Percentiles rank a stretch among this genome's conserved stretches.
These are phyloP conservation scores for Pseudomyrmex flavicornis DNA, from an alignment of 1,140 invertebrate species.

Conservation along the genomic window DNA sequence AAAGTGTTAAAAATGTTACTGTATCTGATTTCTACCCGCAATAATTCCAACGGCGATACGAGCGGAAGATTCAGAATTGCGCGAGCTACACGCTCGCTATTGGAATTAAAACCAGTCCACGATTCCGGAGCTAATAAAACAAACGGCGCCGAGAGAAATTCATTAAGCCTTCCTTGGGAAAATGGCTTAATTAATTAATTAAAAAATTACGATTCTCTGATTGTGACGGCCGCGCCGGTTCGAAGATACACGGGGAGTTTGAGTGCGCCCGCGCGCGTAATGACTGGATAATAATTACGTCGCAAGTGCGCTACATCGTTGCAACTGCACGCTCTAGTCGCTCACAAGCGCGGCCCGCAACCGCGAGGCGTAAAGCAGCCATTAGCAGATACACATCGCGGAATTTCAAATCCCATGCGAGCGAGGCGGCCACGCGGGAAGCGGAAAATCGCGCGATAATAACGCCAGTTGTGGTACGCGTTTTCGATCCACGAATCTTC, in stretches of 20 bases:
- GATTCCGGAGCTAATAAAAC: background rate
- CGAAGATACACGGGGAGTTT: background rate
- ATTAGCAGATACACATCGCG: constrained; percentile 57
- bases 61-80: constrained; percentile 20
- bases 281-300: constrained; percentile 47
- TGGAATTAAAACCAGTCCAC: constrained; percentile 4
- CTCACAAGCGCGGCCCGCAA: constrained; percentile 28
- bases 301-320: constrained; percentile 33
- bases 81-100: background rate
- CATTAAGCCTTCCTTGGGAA: constrained; percentile 12
- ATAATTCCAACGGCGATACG: constrained; percentile 1
- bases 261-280: constrained; percentile 13
- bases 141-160: constrained; percentile 33
- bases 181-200: constrained; percentile 44
- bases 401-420: constrained; percentile 51
- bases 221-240: background rate
- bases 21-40: background rate
- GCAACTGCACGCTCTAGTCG: constrained; percentile 43
- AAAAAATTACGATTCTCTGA: constrained; percentile 26
- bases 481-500: constrained; percentile 38
- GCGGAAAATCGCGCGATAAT: constrained; percentile 56
- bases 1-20: background rate
- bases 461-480: constrained; percentile 18
- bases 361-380: constrained; percentile 50
- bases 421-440: constrained; percentile 46